Evolutionary conservation across 1,140 invertebrate genomes (phyloP), one percentile per base, ranked within the genome.

Genomic region (Lepidurus packardi): DNA sequence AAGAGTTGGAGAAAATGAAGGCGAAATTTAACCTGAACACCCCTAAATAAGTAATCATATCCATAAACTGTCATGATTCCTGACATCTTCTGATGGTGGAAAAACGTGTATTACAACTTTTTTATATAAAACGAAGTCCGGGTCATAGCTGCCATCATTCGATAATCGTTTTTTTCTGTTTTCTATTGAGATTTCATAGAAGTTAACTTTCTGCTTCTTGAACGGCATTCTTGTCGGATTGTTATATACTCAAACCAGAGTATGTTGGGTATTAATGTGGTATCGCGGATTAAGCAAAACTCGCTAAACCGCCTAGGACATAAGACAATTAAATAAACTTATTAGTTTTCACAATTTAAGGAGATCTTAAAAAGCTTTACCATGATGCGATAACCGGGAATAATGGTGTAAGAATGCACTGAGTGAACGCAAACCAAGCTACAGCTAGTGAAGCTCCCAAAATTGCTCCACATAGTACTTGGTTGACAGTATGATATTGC

Each of bases 1-100:
- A 98, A 84, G 97, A 99, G 86, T 87, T 99, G 25, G 96, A 98
- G 83, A 95, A 96, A 85, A 90, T 99, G 81, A 99, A 99, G 86
- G 92, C 93, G 78, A 98, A 98, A 86, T 99, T 97, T 85, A 91
- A 91, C 80, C 82, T 93, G 3, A 88, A 88, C 76, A 86, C 88
- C 9, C 87, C 88, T 80, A 77, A 77, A 73, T 75, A 43, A 34
- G 16, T 73, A 24, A n/a, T 65, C 13, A 79, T 34, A 79, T 65
- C 24, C 10, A 10, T 41, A 10, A 11, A 74, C 73, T n/a, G 5
- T 34, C 1, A 21, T 77, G 13, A 65, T 13, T n/a, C 53, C 5
- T 65, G 45, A 47, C 5, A 16, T 16, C 34, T 34, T 65, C 6
- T 65, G 7, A 16, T 65, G 13, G 53, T 65, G 53, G 13, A 65